Conservation (phyloP, 1,140 invertebrate species). For the Arctopsyche grandis region DNA sequence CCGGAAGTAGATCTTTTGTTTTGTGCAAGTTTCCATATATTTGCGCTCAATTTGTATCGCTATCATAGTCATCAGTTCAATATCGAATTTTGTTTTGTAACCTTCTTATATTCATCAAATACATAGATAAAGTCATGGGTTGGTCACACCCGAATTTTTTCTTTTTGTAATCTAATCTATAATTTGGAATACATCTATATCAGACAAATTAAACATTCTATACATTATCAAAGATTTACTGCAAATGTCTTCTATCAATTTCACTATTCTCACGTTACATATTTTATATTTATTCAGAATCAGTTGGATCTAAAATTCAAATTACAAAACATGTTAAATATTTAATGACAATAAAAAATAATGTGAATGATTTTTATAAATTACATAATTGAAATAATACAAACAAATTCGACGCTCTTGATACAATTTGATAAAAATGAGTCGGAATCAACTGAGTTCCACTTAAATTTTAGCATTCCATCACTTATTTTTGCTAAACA, state of each 20-base stretch:
- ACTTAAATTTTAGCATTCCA: constrained; percentile 81
- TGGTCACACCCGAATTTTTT: constrained; percentile 63
- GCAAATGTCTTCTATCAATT: constrained; percentile 82
- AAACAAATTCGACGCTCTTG: constrained; percentile 73
- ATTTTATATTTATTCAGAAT: constrained; percentile 84
- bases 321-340: not conserved
- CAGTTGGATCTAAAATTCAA: constrained; percentile 69
- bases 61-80: too few species aligned
- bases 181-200: constrained; percentile 67
- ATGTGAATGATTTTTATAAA: too few species aligned
- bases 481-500: constrained; percentile 82
- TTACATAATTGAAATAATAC: not conserved
- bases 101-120: too few species aligned
- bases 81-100: too few species aligned
- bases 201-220: constrained; percentile 69
- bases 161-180: too few species aligned
- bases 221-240: constrained; percentile 76
- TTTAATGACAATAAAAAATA: too few species aligned
- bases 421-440: constrained; percentile 82
- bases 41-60: too few species aligned
- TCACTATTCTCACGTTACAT: constrained; percentile 78
- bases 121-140: constrained; percentile 72
- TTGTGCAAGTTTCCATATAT: too few species aligned
- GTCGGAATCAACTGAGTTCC: constrained; percentile 79
- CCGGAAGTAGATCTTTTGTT: too few species aligned